Conservation (phyloP, 2,797 vertebrate genomes). For the Micrastur ruficollis region DNA sequence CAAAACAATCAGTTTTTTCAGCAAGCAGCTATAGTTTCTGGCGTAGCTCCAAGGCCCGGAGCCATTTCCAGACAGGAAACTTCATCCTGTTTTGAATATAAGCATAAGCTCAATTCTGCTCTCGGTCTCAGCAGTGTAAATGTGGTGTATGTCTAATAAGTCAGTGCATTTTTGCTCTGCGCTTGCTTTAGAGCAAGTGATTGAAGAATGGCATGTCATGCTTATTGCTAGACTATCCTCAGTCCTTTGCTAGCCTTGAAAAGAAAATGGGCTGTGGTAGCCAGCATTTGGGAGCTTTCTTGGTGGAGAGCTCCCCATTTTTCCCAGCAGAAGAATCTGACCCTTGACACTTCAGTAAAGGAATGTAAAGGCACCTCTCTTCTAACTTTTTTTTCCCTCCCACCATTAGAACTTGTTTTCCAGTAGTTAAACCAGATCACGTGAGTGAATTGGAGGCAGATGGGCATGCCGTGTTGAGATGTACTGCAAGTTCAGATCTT, state of each 20-base stretch:
- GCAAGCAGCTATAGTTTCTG: not conserved
- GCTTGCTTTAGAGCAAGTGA: not conserved
- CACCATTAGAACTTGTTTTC: not conserved
- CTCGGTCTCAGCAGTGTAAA: not conserved
- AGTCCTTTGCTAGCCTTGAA: not conserved
- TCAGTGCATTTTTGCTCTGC: not conserved
- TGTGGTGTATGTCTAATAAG: not conserved
- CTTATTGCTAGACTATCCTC: not conserved
- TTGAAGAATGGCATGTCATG: not conserved
- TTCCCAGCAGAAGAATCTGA: not conserved
- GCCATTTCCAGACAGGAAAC: constrained; percentile 21
- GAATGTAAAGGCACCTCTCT: not conserved
- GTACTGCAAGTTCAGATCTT: not conserved
- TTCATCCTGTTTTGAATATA: constrained; percentile 16
- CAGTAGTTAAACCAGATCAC: not conserved
- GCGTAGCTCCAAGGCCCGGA: not conserved
- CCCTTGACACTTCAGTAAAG: not conserved
- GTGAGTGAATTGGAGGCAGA: not conserved
- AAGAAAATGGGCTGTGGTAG: not conserved
- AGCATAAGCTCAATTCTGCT: not conserved
- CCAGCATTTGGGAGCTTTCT: not conserved
- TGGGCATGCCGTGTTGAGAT: not conserved
- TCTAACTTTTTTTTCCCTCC: fast-evolving
- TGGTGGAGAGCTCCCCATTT: not conserved
- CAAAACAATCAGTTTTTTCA: not conserved